Conservation (phyloP, 2,113 vertebrate genomes). For the Myxocyprinus asiaticus region DNA sequence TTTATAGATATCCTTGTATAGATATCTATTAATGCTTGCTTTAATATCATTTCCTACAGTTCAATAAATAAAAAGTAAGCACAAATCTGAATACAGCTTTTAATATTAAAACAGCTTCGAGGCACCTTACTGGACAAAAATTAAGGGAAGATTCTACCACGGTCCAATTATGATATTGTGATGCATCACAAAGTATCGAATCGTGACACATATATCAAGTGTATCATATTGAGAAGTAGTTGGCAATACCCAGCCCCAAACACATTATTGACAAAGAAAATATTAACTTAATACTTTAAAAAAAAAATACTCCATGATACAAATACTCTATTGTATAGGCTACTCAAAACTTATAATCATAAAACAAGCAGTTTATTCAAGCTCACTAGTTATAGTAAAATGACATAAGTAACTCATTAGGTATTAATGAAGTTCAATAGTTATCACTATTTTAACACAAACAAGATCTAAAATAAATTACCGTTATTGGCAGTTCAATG, state of each 20-base stretch:
- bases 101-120: background rate
- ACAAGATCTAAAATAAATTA: slow-evolving; percentile 11
- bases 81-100: background rate
- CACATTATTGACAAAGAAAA: background rate
- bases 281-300: background rate
- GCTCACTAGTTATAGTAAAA: no score
- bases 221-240: no score
- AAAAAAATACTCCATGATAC: no score
- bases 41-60: background rate
- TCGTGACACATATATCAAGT: background rate
- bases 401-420: no score
- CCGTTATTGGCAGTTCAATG: slow-evolving; percentile 5
- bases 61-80: background rate
- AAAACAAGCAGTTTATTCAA: no score
- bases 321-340: no score
- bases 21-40: background rate
- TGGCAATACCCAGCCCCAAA: no score
- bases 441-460: background rate
- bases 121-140: background rate
- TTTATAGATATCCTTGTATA: background rate
- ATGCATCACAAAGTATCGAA: background rate
- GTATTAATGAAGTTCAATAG: background rate
- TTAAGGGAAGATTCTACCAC: no score
- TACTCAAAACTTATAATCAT: no score
- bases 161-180: no score